Conservation (phyloP, 2,888 invertebrate genomes). For the Parapristionchus giblindavisi region DNA sequence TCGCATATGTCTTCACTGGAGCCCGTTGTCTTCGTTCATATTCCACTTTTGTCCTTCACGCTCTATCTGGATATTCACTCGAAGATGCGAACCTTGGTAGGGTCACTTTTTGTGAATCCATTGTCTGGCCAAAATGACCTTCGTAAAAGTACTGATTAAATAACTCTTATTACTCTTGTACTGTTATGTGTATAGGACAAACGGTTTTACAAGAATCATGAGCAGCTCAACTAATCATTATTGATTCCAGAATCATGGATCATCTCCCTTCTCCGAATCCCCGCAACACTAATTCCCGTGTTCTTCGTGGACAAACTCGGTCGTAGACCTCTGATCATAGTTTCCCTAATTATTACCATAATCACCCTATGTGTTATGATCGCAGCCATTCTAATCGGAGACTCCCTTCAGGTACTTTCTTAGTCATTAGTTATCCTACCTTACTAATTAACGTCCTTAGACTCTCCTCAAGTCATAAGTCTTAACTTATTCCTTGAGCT, state of each 20-base stretch:
- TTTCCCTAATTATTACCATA: conserved; percentile 18
- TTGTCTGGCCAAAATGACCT: background rate
- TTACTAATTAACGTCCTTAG: background rate
- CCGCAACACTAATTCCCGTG: conserved; percentile 53
- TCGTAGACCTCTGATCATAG: conserved; percentile 49
- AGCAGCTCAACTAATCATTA: too few species aligned
- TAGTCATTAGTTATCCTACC: background rate
- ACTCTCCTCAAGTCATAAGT: background rate
- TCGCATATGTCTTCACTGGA: conserved; percentile 58
- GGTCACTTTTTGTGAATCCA: background rate
- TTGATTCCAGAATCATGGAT: conserved; percentile 26
- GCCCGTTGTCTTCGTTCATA: conserved; percentile 52
- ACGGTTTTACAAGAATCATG: too few species aligned
- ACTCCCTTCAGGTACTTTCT: conserved; percentile 42
- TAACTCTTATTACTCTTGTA: too few species aligned
- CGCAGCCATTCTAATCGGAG: conserved; percentile 43
- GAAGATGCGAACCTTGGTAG: conserved; percentile 40
- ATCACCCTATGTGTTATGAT: conserved; percentile 40
- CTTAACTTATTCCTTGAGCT: conserved; percentile 38
- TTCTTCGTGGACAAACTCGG: conserved; percentile 55
- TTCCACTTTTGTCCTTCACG: conserved; percentile 52
- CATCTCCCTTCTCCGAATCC: conserved; percentile 48
- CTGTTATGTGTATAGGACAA: too few species aligned
- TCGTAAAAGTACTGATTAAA: background rate
- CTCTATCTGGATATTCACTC: conserved; percentile 46